A percentile compares a stretch with the other conserved stretches of the same genome.
Conservation (phyloP, 1,140 invertebrate genomes). For the Notospermus geniculatus region DNA sequence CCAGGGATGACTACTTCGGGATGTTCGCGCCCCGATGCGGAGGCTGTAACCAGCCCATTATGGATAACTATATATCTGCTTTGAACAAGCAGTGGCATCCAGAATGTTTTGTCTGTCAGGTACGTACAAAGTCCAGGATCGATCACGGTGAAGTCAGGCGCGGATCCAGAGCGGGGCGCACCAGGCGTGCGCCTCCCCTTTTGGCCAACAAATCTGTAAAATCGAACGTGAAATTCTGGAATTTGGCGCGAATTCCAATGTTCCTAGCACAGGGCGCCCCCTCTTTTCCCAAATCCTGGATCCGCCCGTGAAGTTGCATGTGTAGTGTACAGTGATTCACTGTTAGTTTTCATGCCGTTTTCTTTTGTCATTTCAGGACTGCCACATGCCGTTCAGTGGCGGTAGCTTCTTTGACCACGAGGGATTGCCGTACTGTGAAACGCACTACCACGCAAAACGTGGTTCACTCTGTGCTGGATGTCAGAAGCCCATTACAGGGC, state of each 20-base stretch:
- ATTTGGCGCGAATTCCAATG: too few relatives aligned
- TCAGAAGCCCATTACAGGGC: slow-evolving; percentile 88
- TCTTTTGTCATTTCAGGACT: slow-evolving; percentile 85
- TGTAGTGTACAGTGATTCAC: too few relatives aligned
- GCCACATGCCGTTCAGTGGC: slow-evolving; percentile 84
- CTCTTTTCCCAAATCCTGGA: too few relatives aligned
- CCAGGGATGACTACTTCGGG: slow-evolving; percentile 84
- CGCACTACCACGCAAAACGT: slow-evolving; percentile 94
- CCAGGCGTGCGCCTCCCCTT: too few relatives aligned
- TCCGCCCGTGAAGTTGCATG: too few relatives aligned
- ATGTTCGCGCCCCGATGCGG: slow-evolving; percentile 99
- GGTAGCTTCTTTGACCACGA: slow-evolving; percentile 95
- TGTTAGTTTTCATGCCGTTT: too few relatives aligned
- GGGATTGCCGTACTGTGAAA: slow-evolving; percentile 95
- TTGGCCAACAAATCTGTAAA: too few relatives aligned
- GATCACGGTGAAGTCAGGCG: too few relatives aligned
- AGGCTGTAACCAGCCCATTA: slow-evolving; percentile 91
- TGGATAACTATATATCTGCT: slow-evolving; percentile 98
- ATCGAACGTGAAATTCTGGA: too few relatives aligned
- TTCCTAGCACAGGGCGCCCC: too few relatives aligned
- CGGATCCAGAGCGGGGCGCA: too few relatives aligned
- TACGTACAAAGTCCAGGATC: too few relatives aligned
- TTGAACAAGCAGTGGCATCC: slow-evolving; percentile 98
- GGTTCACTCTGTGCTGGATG: slow-evolving; percentile 96
- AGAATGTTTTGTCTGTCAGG: slow-evolving; percentile 99